Conservation (phyloP, 2,797 vertebrate species). For the Melanotaenia pygmaea region DNA sequence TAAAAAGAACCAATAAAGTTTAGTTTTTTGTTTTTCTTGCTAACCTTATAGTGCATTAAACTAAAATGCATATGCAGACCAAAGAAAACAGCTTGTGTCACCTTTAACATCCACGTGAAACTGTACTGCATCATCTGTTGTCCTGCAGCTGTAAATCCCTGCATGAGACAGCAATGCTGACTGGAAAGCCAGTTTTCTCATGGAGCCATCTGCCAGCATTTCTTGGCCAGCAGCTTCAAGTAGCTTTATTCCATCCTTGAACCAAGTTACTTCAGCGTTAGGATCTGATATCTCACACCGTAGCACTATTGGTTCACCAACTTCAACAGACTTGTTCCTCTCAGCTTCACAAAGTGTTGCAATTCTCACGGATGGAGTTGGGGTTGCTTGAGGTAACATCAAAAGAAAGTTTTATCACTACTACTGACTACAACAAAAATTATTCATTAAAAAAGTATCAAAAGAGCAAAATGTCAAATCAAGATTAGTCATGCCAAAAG, state of each 20-base stretch:
- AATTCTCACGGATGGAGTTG: conserved; percentile 81
- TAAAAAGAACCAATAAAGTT: background rate
- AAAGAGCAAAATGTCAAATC: conserved; percentile 57
- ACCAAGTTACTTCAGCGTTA: conserved; percentile 78
- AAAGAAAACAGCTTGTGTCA: conserved; percentile 73
- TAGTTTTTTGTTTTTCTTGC: background rate
- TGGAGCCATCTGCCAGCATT: conserved; percentile 76
- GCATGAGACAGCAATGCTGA: conserved; percentile 72
- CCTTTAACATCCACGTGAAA: conserved; percentile 87
- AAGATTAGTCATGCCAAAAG: conserved; percentile 73
- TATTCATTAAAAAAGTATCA: conserved; percentile 50
- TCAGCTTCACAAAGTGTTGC: conserved; percentile 75
- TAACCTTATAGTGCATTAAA: conserved; percentile 2
- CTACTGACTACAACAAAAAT: conserved; percentile 56
- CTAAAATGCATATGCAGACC: conserved; percentile 2
- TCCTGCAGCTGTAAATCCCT: conserved; percentile 78
- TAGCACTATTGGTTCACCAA: conserved; percentile 71
- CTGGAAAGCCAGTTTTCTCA: conserved; percentile 76
- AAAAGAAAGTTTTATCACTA: conserved; percentile 80
- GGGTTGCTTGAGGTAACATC: conserved; percentile 80
- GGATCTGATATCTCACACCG: conserved; percentile 77
- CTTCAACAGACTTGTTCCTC: conserved; percentile 75
- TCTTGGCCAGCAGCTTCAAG: conserved; percentile 69
- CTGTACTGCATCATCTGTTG: conserved; percentile 73
- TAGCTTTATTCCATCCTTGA: conserved; percentile 82